Evolutionary conservation across 1,140 invertebrate genomes (phyloP), one percentile per base, ranked within the genome.

Genomic region (Drosophila nebulosa): DNA sequence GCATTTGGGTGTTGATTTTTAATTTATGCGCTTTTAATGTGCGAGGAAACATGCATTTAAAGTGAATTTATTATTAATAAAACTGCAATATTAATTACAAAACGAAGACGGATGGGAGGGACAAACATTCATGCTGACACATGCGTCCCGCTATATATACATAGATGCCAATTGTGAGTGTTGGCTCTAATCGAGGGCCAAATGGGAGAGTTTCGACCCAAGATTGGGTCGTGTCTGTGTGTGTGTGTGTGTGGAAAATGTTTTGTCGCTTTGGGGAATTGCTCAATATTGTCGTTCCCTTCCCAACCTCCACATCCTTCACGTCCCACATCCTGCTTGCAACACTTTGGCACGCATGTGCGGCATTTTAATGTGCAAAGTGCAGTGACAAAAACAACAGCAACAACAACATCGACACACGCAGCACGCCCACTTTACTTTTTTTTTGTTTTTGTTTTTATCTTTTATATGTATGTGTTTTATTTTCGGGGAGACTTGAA

Each of bases 1-100:
- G 80, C 83, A 75, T 74, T 86, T 83, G 83, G 83, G 83, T 88
- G 83, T 86, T 88, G 79, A 86, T 88, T 81, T 88, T 76, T 83
- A 88, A 86, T 86, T 86, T 86, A 86, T 86, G 83, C 83, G 83
- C 83, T 86, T 86, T 86, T 86, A 86, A 86, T 86, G 83, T 73
- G 83, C 68, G 71, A 78, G 78, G 78, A 88, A 86, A 86, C 83
- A 86, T 83, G 78, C 78, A 86, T 86, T 86, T 86, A 78, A 88
- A 88, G 78, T 69, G 78, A 74, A 83, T 86, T 86, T 86, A 86
- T 86, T 86, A 86, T 88, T 75, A 86, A 88, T 83, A 80, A 86
- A 88, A 83, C 74, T 83, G 78, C 67, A 63, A 74, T 56, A 59
- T 86, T 88, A 81, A 86, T 81, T 86, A 76, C 69, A 51, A 26